Conservation (phyloP, 2,113 vertebrate genomes). For the Hucho hucho region DNA sequence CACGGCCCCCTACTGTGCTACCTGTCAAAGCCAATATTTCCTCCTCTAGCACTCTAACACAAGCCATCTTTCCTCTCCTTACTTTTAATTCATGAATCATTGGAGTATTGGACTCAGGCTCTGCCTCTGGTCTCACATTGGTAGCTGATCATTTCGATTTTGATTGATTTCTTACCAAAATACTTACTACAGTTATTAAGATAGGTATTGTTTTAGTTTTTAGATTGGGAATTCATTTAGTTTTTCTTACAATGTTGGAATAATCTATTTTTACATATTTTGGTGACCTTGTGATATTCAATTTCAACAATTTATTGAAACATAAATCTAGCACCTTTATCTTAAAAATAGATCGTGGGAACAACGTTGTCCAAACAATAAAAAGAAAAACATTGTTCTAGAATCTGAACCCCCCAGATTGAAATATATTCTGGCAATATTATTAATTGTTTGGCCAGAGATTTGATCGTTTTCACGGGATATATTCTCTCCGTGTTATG, state of each 20-base stretch:
- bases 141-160: neutral
- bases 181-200: neutral
- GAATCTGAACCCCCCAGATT: neutral
- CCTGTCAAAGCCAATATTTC: constrained; percentile 58
- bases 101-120: neutral
- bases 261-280: neutral
- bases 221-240: neutral
- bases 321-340: neutral
- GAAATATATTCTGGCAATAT: constrained; percentile 33
- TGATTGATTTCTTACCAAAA: neutral
- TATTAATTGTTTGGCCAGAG: constrained; percentile 46
- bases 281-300: neutral
- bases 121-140: neutral
- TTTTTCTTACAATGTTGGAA: too few relatives aligned
- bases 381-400: neutral
- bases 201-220: neutral
- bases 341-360: neutral
- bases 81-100: neutral
- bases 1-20: constrained; percentile 47
- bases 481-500: constrained; percentile 52
- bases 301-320: neutral
- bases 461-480: constrained; percentile 52
- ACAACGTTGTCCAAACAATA: neutral
- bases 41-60: constrained; percentile 45
- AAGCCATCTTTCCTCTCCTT: constrained; percentile 22